A percentile compares a stretch with the other conserved stretches of the same genome.
These are phyloP conservation scores for Threskiornis aethiopicus DNA, from an alignment of 2,797 vertebrate species.

Conservation along the genomic window DNA sequence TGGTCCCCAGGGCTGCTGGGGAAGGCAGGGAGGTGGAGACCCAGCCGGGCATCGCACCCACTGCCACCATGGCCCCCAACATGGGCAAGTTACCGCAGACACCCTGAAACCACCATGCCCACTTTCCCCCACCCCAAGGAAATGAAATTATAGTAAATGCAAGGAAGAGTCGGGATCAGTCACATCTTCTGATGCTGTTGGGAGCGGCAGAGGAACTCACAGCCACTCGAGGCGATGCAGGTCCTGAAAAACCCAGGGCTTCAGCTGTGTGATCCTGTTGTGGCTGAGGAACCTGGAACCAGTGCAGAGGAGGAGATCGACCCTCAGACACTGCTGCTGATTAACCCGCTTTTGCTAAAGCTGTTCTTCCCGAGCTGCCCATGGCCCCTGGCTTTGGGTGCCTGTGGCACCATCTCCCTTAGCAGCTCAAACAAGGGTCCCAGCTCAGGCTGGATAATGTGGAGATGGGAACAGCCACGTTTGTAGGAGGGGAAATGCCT, in stretches of 20 bases:
- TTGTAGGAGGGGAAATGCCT: too few species aligned
- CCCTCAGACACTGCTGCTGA: rapidly evolving
- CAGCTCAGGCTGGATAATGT: rapidly evolving
- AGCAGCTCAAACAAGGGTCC: neutral
- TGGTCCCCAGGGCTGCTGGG: neutral
- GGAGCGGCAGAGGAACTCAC: constrained; percentile 7
- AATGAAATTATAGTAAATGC: neutral
- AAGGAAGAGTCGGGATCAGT: neutral
- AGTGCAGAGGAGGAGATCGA: neutral
- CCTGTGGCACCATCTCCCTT: neutral
- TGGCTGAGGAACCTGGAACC: constrained; percentile 67
- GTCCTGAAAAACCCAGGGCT: constrained; percentile 63
- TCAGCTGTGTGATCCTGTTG: constrained; percentile 64
- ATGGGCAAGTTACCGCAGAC: rapidly evolving
- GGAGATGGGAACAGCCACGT: neutral
- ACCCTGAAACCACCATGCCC: neutral
- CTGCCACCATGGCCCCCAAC: rapidly evolving
- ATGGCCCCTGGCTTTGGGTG: rapidly evolving
- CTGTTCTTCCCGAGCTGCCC: neutral
- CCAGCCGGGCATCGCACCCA: rapidly evolving
- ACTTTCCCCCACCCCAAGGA: too few species aligned
- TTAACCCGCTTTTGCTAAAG: too few species aligned
- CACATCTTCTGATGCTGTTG: neutral
- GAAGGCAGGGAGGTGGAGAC: neutral
- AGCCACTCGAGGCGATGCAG: constrained; percentile 69